These are phyloP conservation scores for Smithornis capensis DNA, from an alignment of 2,113 vertebrate species.

Conservation along the genomic window DNA sequence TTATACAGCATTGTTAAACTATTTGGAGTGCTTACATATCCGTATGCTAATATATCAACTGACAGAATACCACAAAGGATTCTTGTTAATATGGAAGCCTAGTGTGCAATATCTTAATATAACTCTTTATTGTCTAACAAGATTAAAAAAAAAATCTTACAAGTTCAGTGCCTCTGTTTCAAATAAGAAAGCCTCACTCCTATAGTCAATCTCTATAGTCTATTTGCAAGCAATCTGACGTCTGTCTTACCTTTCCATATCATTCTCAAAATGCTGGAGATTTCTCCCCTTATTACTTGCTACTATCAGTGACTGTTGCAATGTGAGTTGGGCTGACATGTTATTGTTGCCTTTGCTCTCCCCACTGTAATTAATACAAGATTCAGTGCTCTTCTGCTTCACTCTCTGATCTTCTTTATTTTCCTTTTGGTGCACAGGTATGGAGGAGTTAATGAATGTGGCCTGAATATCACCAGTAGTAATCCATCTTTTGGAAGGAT, in stretches of 20 bases:
- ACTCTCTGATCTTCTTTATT: conserved; percentile 25
- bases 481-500: conserved; percentile 57
- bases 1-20: background rate
- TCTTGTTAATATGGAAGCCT: background rate
- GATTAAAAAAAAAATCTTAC: background rate
- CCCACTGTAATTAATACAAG: background rate
- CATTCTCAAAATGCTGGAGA: background rate
- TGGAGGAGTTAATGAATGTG: conserved; percentile 24
- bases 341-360: background rate
- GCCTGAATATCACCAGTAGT: conserved; percentile 5
- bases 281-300: background rate
- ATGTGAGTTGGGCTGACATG: background rate
- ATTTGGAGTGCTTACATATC: background rate
- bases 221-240: background rate
- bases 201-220: background rate
- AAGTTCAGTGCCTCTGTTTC: background rate
- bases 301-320: background rate
- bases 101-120: background rate
- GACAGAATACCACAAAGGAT: background rate
- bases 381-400: conserved; percentile 2
- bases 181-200: background rate
- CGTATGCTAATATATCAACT: background rate
- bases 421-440: conserved; percentile 22
- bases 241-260: conserved; percentile 58
- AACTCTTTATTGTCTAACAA: background rate